These are phyloP conservation scores for Pseudorhombus dupliciocellatus DNA, from an alignment of 2,113 vertebrate genomes.

Conservation along the genomic window DNA sequence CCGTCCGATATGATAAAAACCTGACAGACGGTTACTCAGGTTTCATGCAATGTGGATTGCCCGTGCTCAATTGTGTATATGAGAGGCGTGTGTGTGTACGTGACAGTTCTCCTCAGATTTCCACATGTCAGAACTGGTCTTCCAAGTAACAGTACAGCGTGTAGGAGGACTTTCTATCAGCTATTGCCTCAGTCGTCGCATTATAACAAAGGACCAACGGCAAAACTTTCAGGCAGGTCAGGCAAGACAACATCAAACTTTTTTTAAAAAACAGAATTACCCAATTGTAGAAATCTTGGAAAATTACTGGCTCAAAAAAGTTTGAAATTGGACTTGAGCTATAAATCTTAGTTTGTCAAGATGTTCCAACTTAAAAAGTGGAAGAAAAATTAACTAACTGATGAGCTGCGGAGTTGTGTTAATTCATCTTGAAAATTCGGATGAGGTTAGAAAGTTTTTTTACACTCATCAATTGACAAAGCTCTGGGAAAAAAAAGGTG, in stretches of 20 bases:
- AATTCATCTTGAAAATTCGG: no score
- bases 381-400: no score
- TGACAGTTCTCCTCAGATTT: conserved; percentile 35
- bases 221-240: conserved; percentile 54
- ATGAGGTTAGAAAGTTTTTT: no score
- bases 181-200: conserved; percentile 38
- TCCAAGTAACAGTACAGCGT: conserved; percentile 28
- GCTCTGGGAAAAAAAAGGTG: conserved; percentile 6
- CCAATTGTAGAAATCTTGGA: not conserved
- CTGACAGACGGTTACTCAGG: conserved; percentile 51
- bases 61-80: conserved; percentile 19
- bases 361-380: not conserved
- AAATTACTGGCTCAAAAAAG: not conserved
- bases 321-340: no score
- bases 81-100: conserved; percentile 15
- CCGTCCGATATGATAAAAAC: conserved; percentile 60
- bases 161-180: conserved; percentile 49
- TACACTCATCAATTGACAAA: not conserved
- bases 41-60: conserved; percentile 21
- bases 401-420: no score
- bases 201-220: conserved; percentile 55
- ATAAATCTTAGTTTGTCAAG: not conserved
- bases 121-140: conserved; percentile 66
- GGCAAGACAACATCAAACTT: conserved; percentile 26
- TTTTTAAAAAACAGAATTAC: no score